phyloP scores from a whole-genome alignment of 2,888 invertebrate genomes.

The Drosophila dives region DNA sequence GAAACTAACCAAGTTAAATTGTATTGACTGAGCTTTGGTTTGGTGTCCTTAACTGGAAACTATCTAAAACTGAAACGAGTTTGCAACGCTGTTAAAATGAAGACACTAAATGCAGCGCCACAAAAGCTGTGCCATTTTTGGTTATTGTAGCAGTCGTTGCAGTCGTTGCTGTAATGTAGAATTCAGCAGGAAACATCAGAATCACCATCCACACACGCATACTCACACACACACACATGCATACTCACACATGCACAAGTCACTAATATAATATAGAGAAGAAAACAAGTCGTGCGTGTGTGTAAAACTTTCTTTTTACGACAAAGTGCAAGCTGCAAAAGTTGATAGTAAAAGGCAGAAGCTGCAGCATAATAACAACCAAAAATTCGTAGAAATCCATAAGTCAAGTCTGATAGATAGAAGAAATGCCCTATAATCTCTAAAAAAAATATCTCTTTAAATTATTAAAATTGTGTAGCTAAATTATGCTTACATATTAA shows the following conservation, averaged over 20 bases:
- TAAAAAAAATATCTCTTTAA: not conserved
- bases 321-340: constrained; percentile 75
- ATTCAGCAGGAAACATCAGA: constrained; percentile 43
- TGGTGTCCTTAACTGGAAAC: constrained; percentile 16
- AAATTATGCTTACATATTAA: not conserved
- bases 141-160: constrained; percentile 54
- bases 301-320: constrained; percentile 79
- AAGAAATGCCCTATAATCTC: constrained; percentile 18
- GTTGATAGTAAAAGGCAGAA: constrained; percentile 66
- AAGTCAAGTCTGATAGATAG: not conserved
- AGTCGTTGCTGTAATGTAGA: constrained; percentile 61
- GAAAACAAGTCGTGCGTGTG: constrained; percentile 68
- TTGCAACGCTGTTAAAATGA: constrained; percentile 65
- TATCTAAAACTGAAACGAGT: constrained; percentile 34
- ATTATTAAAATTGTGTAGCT: not conserved
- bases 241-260: constrained; percentile 22
- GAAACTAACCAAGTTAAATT: constrained; percentile 42
- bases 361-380: constrained; percentile 36
- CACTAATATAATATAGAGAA: constrained; percentile 62
- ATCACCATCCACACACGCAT: constrained; percentile 33
- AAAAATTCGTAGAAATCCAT: constrained; percentile 1
- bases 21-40: constrained; percentile 25
- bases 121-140: constrained; percentile 51
- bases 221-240: constrained; percentile 13
- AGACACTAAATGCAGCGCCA: constrained; percentile 64